Evolutionary conservation across 30 jellyfish, hydroid and myxozoan genomes (phyloP).

Genomic region (Chironex yamaguchii): DNA sequence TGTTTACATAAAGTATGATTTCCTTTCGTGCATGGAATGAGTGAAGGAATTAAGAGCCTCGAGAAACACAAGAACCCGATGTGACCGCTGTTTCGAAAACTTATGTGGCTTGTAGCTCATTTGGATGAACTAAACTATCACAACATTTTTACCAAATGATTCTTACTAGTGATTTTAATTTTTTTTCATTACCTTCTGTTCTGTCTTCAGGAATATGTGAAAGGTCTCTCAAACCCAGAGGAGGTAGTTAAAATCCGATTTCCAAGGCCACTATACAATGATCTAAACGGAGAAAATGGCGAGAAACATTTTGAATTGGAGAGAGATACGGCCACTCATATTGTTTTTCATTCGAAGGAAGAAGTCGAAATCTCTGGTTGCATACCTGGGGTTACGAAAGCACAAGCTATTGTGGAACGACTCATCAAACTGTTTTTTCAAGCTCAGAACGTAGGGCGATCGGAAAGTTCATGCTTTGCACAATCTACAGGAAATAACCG

Average conservation of each 20-base stretch:
- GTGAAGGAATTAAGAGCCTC: too few relatives aligned
- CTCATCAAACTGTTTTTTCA: conserved; percentile 74
- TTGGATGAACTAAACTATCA: too few relatives aligned
- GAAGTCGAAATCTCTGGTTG: conserved; percentile 96
- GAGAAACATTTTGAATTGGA: conserved; percentile 77
- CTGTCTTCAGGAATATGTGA: conserved; percentile 83
- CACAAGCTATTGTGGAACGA: conserved; percentile 80
- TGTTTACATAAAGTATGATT: too few relatives aligned
- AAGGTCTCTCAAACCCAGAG: conserved; percentile 94
- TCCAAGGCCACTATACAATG: conserved; percentile 73
- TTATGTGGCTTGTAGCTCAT: too few relatives aligned
- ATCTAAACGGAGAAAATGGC: conserved; percentile 58
- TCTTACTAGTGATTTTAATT: too few relatives aligned
- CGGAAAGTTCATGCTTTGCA: conserved; percentile 29
- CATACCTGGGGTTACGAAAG: conserved; percentile 92
- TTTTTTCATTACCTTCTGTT: too few relatives aligned
- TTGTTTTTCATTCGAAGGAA: conserved; percentile 76
- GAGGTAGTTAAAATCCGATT: conserved; percentile 86
- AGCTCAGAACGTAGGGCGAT: conserved; percentile 64
- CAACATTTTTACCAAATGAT: too few relatives aligned
- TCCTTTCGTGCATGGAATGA: too few relatives aligned
- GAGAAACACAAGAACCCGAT: too few relatives aligned
- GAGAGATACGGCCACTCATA: conserved; percentile 90
- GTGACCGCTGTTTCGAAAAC: too few relatives aligned
- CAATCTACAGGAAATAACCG: neutral